Evolutionary conservation across 2,888 invertebrate genomes (phyloP).

Genomic region (Tipula unca): DNA sequence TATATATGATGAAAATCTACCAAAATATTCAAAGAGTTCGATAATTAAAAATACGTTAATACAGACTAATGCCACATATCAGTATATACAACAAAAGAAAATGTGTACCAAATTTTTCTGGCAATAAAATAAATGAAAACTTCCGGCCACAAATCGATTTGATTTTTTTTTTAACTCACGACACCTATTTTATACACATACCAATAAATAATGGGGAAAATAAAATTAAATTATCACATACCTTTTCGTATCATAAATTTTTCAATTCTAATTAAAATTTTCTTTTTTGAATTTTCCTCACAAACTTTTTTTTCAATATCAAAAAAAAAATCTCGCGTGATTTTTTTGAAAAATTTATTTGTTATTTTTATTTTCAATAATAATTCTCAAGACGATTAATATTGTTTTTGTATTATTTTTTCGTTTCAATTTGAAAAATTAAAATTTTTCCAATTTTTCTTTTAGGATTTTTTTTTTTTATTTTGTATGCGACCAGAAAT

Average conservation of each 20-base stretch:
- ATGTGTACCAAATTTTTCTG: too few relatives aligned
- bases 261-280: not conserved
- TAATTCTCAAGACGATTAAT: not conserved
- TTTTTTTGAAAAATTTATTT: not conserved
- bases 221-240: not conserved
- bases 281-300: slow-evolving; percentile 3
- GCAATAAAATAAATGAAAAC: too few relatives aligned
- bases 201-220: too few relatives aligned
- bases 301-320: not conserved
- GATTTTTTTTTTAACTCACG: too few relatives aligned
- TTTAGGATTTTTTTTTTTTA: slow-evolving; percentile 9
- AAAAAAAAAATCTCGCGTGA: not conserved
- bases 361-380: not conserved
- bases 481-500: slow-evolving; percentile 8
- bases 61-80: too few relatives aligned
- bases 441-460: slow-evolving; percentile 14
- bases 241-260: not conserved
- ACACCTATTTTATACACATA: too few relatives aligned
- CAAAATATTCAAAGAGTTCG: too few relatives aligned
- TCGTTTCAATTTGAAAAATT: slow-evolving; percentile 3
- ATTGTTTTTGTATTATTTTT: not conserved
- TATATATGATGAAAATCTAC: too few relatives aligned
- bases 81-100: too few relatives aligned
- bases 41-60: too few relatives aligned
- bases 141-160: too few relatives aligned